These are phyloP conservation scores for Hydra vulgaris DNA, from an alignment of 30 jellyfish, hydroid and myxozoan genomes.

Conservation along the genomic window DNA sequence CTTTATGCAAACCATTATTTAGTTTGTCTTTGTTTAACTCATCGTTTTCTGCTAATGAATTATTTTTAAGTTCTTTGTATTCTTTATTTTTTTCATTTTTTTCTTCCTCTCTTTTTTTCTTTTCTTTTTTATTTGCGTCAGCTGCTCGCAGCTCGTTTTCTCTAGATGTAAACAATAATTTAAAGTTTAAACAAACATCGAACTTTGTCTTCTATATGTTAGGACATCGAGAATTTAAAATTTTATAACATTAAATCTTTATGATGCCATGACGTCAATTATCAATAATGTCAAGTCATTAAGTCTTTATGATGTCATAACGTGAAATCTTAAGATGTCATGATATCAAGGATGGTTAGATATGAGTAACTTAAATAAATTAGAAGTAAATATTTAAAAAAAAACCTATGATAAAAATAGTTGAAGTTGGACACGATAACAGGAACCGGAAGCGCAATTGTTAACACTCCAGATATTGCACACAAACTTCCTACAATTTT, in stretches of 20 bases:
- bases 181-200: neutral
- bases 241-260: neutral
- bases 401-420: conserved; percentile 37
- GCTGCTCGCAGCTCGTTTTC: conserved; percentile 94
- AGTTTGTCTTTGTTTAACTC: neutral
- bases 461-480: conserved; percentile 88
- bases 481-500: conserved; percentile 85
- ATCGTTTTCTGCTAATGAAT: neutral
- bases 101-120: conserved; percentile 68
- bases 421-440: conserved; percentile 89
- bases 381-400: too few relatives aligned
- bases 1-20: neutral
- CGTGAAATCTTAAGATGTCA: too few relatives aligned
- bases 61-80: neutral
- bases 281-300: too few relatives aligned
- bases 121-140: conserved; percentile 78
- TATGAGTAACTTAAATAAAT: too few relatives aligned
- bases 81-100: neutral
- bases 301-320: too few relatives aligned
- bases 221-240: too few relatives aligned
- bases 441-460: conserved; percentile 88
- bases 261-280: neutral
- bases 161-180: conserved; percentile 15
- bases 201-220: neutral
- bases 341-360: too few relatives aligned